Evolutionary conservation across 2,888 invertebrate species (phyloP), one percentile per base, ranked within the genome.

Genomic region (Campopleginae sp.): DNA sequence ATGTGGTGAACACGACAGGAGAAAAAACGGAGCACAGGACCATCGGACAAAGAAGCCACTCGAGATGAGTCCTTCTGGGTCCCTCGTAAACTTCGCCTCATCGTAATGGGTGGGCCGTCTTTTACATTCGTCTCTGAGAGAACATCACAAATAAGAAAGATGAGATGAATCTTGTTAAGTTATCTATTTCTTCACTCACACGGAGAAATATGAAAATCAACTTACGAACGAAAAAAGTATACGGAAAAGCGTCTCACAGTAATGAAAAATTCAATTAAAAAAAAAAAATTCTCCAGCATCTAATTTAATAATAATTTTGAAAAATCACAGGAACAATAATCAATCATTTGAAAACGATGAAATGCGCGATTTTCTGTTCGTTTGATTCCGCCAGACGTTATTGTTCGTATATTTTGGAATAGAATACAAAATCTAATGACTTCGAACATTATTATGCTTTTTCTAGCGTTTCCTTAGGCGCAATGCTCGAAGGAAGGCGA

Each of bases 21-120:
- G 66, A 48, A 31, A 75, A 72, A 80, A 75, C 79, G 14, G 65
- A 82, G 48, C 38, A 63, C 27, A 46, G 63, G 58, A 44, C 68
- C 27, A 48, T 46, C 74, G 86, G 82, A 84, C 86, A 85, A 87
- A 80, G 80, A 86, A 85, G 78, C 81, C 68, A 79, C 80, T 79
- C 81, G 85, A 81, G 80, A 71, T 61, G 75, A 83, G 58, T 84
- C 85, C 80, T 63, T 42, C 54, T 23, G 48, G 72, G 84, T 85
- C 77, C 80, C 82, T 88, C 88, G 81, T 88, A 88, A 88, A 88
- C 80, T 85, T 85, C 19, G 71, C 75, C 75, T 86, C 82, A 86
- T 87, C 83, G 86, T 87, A 87, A 87, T 87, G 87, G 87, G 86
- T 85, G 80, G 85, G 75, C 84, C 80, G 68, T 66, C 77, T 85